A percentile compares a stretch with the other conserved stretches of the same genome.
Evolutionary conservation across 2,797 vertebrate species (phyloP).

Genomic region (Toxotes lorentzi): DNA sequence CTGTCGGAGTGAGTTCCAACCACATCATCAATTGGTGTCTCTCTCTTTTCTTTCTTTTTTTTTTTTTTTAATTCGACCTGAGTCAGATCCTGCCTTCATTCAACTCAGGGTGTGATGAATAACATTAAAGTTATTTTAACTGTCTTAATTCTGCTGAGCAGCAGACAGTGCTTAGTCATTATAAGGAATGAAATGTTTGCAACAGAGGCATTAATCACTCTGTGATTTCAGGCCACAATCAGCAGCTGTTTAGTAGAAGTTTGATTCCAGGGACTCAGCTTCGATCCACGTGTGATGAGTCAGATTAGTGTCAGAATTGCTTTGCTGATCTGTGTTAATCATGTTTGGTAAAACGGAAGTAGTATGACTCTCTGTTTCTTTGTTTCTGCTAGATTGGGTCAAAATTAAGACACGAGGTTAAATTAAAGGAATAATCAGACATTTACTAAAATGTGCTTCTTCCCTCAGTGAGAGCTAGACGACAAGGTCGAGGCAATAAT

Average conservation of each 20-base stretch:
- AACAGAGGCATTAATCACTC: slow-evolving; percentile 10
- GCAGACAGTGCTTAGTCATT: background rate
- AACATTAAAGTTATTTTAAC: slow-evolving; percentile 18
- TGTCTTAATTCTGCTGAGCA: background rate
- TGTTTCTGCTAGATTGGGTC: too few relatives aligned
- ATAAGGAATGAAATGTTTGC: background rate
- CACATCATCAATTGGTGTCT: too few relatives aligned
- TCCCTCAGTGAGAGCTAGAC: too few relatives aligned
- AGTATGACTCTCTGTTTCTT: too few relatives aligned
- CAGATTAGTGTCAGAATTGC: background rate
- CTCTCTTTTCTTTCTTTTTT: too few relatives aligned
- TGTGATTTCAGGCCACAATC: background rate
- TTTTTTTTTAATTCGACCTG: slow-evolving; percentile 1
- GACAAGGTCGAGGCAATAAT: too few relatives aligned
- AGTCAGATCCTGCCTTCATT: slow-evolving; percentile 32
- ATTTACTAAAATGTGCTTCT: too few relatives aligned
- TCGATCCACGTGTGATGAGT: background rate
- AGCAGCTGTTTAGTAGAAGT: background rate
- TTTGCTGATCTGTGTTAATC: too few relatives aligned
- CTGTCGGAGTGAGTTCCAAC: too few relatives aligned
- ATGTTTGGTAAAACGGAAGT: too few relatives aligned
- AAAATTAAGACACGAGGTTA: too few relatives aligned
- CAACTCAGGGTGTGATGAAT: slow-evolving; percentile 18
- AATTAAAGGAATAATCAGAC: too few relatives aligned
- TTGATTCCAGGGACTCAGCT: background rate